phyloP scores from a whole-genome alignment of 92 coral and sea anemone genomes.

The Ricordea florida region DNA sequence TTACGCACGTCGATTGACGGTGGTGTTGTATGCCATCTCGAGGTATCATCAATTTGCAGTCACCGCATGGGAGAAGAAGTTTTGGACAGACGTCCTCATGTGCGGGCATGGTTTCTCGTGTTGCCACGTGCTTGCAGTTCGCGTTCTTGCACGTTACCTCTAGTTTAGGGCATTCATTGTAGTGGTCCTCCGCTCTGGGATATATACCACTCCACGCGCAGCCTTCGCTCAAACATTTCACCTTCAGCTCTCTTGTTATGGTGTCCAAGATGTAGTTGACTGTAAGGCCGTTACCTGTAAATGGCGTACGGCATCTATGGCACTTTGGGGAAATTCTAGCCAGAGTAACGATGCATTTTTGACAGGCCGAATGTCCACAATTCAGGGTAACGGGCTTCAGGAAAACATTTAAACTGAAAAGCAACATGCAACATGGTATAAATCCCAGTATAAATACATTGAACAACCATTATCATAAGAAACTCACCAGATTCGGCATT shows the following conservation, averaged over 20 bases:
- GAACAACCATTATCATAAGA: not conserved
- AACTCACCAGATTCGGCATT: not conserved
- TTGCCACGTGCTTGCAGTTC: not conserved
- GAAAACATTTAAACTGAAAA: not conserved
- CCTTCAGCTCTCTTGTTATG: not conserved
- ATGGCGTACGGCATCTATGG: not conserved
- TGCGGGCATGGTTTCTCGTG: not conserved
- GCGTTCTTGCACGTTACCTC: not conserved
- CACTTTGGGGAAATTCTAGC: not conserved
- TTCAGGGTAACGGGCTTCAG: not conserved
- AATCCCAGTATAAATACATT: not conserved
- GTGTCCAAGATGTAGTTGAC: too few species aligned
- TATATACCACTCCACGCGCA: not conserved
- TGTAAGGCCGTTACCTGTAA: not conserved
- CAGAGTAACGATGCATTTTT: not conserved
- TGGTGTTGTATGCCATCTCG: not conserved
- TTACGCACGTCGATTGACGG: not conserved
- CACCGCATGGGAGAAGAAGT: not conserved
- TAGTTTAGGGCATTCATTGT: not conserved
- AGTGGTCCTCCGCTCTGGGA: not conserved
- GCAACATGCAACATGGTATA: not conserved
- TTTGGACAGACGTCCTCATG: not conserved
- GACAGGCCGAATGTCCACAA: not conserved
- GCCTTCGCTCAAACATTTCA: not conserved
- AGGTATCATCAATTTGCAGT: not conserved